Evolutionary conservation across 2,113 vertebrate genomes (phyloP), one percentile per base, ranked within the genome.

Genomic region (Epinephelus cyanopodus): DNA sequence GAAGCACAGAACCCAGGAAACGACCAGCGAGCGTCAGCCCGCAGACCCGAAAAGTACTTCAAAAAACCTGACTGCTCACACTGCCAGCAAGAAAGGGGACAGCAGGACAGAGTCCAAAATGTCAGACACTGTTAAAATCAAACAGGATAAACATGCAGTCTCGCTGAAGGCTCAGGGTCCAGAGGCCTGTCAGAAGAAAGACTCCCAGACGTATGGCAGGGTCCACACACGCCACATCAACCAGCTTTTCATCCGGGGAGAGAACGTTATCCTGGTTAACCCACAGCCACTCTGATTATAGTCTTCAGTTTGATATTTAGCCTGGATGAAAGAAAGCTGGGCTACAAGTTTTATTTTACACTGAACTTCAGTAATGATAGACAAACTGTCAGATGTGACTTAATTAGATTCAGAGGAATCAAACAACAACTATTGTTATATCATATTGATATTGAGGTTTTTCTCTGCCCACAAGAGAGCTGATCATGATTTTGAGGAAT

Each of bases 191-290:
- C 52, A 64, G 76, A 91, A 92, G 91, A 93, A 63, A 52, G 76
- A n/a, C 0, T 79, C 84, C 73, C 89, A 94, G 65, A 62, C 15
- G 12, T 98, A 98, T 48, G 97, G 98, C 65, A 95, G 95, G 89
- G 96, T 99, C 74, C 97, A 96, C 68, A 97, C 93, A 5, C 96
- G 98, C 2, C 98, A 99, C 84, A 95, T 99, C 73, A 98, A 97
- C 90, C 98, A 99, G 93, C 96, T 99, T 45, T 99, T 99, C 78
- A 98, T 99, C 85, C 94, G 98, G 21, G 98, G 98, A 0, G 98
- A 99, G 91, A 99, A 97, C 67, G 93, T 99, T n/a, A 89, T 99
- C 79, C 96, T 99, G 77, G 96, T 99, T 12, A 97, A 98, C 87
- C 94, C 98, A 6, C 94, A 94, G 71, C 84, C 89, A 0, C 85